A percentile compares a stretch with the other conserved stretches of the same genome.
Conservation (phyloP, 2,888 invertebrate species). For the Andrena marginata region DNA sequence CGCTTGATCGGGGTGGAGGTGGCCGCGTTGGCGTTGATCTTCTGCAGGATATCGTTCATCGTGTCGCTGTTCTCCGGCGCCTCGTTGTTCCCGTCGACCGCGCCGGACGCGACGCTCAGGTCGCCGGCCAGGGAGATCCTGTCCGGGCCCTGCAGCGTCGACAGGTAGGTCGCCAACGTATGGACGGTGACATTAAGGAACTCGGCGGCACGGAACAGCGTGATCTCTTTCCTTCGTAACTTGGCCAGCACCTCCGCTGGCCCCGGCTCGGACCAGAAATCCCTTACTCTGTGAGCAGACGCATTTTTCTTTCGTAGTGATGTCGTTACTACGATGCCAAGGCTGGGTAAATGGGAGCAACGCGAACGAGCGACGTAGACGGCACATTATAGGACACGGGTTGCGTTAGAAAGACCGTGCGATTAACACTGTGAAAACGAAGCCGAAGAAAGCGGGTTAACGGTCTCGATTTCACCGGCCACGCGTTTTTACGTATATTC, state of each 20-base stretch:
- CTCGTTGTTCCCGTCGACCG: slow-evolving; percentile 84
- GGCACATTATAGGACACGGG: neutral
- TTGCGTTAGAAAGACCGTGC: neutral
- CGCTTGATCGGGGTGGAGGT: slow-evolving; percentile 84
- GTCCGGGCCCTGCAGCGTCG: slow-evolving; percentile 87
- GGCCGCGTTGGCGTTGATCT: slow-evolving; percentile 81
- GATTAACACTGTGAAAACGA: slow-evolving; percentile 31
- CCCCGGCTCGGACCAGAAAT: slow-evolving; percentile 92
- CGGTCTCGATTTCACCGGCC: slow-evolving; percentile 47
- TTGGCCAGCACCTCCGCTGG: slow-evolving; percentile 91
- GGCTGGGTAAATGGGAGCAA: too few species aligned
- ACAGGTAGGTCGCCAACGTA: slow-evolving; percentile 90
- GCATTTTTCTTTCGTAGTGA: neutral
- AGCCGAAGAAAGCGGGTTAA: slow-evolving; percentile 50
- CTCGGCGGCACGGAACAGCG: slow-evolving; percentile 90
- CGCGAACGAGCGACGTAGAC: too few species aligned
- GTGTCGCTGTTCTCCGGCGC: slow-evolving; percentile 85
- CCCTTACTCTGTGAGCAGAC: slow-evolving; percentile 87
- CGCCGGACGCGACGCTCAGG: slow-evolving; percentile 79
- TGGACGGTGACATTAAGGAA: slow-evolving; percentile 91
- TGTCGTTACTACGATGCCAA: too few species aligned
- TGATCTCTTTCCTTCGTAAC: slow-evolving; percentile 90
- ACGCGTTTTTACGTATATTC: slow-evolving; percentile 16
- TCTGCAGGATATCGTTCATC: slow-evolving; percentile 85
- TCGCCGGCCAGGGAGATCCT: slow-evolving; percentile 85